phyloP scores from a whole-genome alignment of 2,797 vertebrate species.

The Coranthus polyacanthus region DNA sequence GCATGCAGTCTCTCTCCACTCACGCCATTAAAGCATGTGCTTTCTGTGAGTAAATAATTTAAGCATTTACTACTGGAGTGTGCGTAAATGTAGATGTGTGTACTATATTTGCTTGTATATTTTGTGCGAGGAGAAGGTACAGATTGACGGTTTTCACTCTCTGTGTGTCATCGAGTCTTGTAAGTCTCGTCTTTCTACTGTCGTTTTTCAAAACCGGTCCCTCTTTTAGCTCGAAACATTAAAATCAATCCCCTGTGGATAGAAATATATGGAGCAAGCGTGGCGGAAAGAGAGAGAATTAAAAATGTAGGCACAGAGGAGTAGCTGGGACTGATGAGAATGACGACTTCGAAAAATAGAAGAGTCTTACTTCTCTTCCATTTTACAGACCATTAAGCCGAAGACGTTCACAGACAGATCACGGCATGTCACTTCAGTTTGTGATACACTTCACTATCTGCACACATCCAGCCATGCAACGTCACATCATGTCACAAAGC shows the following conservation, averaged over 20 bases:
- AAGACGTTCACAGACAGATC: not conserved
- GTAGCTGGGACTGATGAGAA: slow-evolving; percentile 11
- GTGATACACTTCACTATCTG: slow-evolving; percentile 11
- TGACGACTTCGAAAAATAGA: not conserved
- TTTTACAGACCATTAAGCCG: not conserved
- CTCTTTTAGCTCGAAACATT: slow-evolving; percentile 39
- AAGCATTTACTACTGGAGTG: no score
- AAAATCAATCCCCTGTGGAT: slow-evolving; percentile 43
- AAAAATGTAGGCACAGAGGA: no score
- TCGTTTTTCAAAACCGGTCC: slow-evolving; percentile 18
- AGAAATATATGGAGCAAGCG: slow-evolving; percentile 22
- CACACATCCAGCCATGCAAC: not conserved
- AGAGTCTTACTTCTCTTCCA: not conserved
- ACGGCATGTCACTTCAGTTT: slow-evolving; percentile 3
- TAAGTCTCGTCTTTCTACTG: no score
- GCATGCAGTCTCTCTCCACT: no score
- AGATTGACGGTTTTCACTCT: no score
- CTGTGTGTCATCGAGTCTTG: no score
- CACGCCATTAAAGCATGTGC: no score
- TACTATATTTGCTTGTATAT: no score
- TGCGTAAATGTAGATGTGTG: no score
- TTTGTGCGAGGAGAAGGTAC: no score
- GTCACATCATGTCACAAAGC: not conserved
- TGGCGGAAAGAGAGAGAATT: slow-evolving; percentile 14
- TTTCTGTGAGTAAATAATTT: no score